phyloP scores from a whole-genome alignment of 2,113 vertebrate species.

The Bothrops jararaca region DNA sequence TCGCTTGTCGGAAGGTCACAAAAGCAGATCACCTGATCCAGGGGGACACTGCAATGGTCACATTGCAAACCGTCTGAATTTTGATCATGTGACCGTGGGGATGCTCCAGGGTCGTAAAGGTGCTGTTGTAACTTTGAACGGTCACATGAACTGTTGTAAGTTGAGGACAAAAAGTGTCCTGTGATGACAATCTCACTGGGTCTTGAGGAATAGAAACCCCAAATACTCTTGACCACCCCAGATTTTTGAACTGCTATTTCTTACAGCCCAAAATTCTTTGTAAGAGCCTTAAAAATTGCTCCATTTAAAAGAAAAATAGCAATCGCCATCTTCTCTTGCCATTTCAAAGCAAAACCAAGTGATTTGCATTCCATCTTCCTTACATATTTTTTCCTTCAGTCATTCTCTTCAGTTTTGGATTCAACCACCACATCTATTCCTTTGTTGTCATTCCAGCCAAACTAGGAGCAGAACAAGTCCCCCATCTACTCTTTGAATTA shows the following conservation, averaged over 20 bases:
- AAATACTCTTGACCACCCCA: background rate
- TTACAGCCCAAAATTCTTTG: background rate
- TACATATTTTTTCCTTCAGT: background rate
- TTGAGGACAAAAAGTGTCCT: background rate
- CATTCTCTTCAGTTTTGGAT: background rate
- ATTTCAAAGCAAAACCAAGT: background rate
- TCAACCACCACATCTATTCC: background rate
- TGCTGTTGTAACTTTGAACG: too few species aligned
- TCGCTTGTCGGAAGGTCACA: too few species aligned
- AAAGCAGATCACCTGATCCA: too few species aligned
- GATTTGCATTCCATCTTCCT: background rate
- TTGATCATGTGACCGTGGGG: too few species aligned
- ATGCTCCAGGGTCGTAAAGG: too few species aligned
- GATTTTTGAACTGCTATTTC: background rate
- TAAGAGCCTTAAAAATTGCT: background rate
- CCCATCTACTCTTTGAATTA: conserved; percentile 2
- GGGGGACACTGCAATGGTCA: too few species aligned
- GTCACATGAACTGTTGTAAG: too few species aligned
- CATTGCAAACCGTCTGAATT: too few species aligned
- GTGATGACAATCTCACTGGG: background rate
- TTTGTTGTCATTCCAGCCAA: conserved; percentile 47
- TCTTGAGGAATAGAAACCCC: background rate
- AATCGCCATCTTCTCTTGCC: background rate
- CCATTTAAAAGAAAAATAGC: background rate
- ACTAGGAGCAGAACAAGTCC: conserved; percentile 45